Conservation (phyloP, 2,888 invertebrate species). For the Glaucopsyche alexis region DNA sequence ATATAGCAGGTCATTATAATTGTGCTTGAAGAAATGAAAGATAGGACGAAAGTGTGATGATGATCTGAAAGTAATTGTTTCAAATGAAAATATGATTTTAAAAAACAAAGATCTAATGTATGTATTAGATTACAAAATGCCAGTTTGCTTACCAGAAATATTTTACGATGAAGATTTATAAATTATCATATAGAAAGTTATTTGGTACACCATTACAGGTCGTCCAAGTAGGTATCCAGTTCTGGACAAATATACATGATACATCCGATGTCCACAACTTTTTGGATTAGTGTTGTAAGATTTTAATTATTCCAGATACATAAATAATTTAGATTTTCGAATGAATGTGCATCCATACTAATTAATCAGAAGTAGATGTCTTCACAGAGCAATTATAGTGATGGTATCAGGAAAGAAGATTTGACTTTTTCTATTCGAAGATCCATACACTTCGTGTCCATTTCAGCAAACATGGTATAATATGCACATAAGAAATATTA, state of each 20-base stretch:
- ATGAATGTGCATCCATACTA: too few relatives aligned
- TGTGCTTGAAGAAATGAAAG: not conserved
- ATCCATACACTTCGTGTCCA: too few relatives aligned
- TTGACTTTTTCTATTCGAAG: too few relatives aligned
- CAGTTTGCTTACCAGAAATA: not conserved
- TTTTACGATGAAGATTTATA: not conserved
- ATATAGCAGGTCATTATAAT: not conserved
- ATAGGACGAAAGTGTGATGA: not conserved
- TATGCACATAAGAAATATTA: too few relatives aligned
- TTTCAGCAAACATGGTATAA: too few relatives aligned
- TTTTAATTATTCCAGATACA: not conserved
- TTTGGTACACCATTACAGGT: not conserved
- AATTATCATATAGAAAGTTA: not conserved
- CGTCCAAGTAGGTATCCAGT: not conserved
- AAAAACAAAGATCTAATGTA: not conserved
- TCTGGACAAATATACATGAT: slow-evolving; percentile 18
- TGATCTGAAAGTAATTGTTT: not conserved
- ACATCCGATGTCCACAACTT: not conserved
- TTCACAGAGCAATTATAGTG: too few relatives aligned
- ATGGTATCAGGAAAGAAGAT: too few relatives aligned
- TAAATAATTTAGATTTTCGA: too few relatives aligned
- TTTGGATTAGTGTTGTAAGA: not conserved
- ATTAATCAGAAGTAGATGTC: too few relatives aligned
- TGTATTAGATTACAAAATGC: too few relatives aligned
- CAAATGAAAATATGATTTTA: not conserved